A percentile compares a stretch with the other conserved stretches of the same genome.
Conservation (phyloP, 2,113 vertebrate species). For the Pleuronectes platessa region DNA sequence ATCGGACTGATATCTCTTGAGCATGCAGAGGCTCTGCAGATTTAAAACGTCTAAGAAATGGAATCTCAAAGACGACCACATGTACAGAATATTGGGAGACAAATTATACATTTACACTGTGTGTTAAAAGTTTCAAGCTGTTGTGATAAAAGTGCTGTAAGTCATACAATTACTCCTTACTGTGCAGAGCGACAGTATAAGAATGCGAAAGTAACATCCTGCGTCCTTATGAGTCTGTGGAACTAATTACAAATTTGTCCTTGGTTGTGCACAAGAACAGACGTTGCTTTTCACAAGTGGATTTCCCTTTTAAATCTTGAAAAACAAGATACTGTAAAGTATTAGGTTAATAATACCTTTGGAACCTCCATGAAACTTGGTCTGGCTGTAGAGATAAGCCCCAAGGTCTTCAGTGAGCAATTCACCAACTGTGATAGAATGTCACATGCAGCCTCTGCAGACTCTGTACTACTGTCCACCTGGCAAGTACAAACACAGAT, state of each 20-base stretch:
- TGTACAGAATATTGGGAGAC: neutral
- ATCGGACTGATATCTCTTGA: too few relatives aligned
- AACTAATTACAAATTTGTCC: neutral
- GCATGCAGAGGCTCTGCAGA: neutral
- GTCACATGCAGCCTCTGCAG: conserved; percentile 94
- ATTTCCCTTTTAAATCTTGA: neutral
- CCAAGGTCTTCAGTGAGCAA: conserved; percentile 95
- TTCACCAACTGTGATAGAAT: conserved; percentile 96
- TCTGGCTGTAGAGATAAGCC: conserved; percentile 95
- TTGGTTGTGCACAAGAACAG: neutral
- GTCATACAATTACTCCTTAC: neutral
- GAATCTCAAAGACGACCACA: neutral
- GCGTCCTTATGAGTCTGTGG: conserved; percentile 1
- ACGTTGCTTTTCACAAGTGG: neutral
- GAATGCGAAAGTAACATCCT: conserved; percentile 1
- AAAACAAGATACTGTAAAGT: neutral
- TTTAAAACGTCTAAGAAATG: neutral
- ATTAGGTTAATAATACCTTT: conserved; percentile 84
- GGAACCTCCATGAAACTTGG: conserved; percentile 99
- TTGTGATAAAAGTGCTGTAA: too few relatives aligned
- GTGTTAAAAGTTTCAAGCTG: too few relatives aligned
- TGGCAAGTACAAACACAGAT: conserved; percentile 68
- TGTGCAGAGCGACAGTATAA: neutral
- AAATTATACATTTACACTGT: too few relatives aligned
- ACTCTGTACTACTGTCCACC: conserved; percentile 98